These are phyloP conservation scores for Rattus norvegicus DNA, from an alignment of 2,113 vertebrate genomes.

Conservation along the genomic window GRCr8 NC_086039.1:76017501-76018000, in stretches of 20 bases:
- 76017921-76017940: not conserved
- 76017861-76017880: not conserved
- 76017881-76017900: not conserved
- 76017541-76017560: not conserved
- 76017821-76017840: not conserved
- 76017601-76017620: not conserved
- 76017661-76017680: not conserved
- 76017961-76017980: not conserved
- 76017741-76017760: not conserved
- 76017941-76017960: not conserved
- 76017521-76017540: not conserved
- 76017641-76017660: not conserved
- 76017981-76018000: not conserved
- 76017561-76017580: not conserved
- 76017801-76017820: not conserved
- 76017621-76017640: not conserved
- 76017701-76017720: slow-evolving; percentile 10
- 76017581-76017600: not conserved
- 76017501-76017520: not conserved
- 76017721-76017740: slow-evolving; percentile 1
- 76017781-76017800: not conserved
- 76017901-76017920: not conserved
- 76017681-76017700: slow-evolving; percentile 11
- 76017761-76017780: not conserved
- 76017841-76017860: not conserved